Evolutionary conservation across 2,888 invertebrate genomes (phyloP).

Genomic region (Cylloceria caligata): DNA sequence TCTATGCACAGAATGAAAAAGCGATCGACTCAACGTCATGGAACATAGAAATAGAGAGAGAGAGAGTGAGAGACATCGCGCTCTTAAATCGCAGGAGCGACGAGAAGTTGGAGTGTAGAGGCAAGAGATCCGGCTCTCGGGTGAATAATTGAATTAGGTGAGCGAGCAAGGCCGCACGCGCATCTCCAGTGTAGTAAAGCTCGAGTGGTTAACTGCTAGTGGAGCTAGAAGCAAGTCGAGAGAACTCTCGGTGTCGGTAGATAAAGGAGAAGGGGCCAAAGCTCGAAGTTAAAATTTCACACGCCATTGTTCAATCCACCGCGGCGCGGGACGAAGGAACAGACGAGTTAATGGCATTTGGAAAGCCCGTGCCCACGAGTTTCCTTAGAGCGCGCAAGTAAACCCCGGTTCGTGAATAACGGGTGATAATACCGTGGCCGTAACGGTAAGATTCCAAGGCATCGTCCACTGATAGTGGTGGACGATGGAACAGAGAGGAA

Average conservation of each 20-base stretch:
- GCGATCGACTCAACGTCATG: neutral
- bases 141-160: constrained; percentile 81
- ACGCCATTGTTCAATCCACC: constrained; percentile 82
- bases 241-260: constrained; percentile 36
- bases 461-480: constrained; percentile 59
- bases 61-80: constrained; percentile 25
- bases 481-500: neutral
- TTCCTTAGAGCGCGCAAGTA: constrained; percentile 42
- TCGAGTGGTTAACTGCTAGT: constrained; percentile 48
- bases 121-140: constrained; percentile 70
- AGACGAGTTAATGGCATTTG: constrained; percentile 82
- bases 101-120: constrained; percentile 19
- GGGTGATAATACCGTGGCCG: constrained; percentile 72
- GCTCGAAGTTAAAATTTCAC: constrained; percentile 84
- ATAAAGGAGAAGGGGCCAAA: constrained; percentile 56
- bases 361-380: constrained; percentile 72
- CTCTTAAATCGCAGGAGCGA: constrained; percentile 4
- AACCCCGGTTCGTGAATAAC: constrained; percentile 75
- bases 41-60: constrained; percentile 4
- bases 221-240: constrained; percentile 33
- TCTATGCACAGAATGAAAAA: constrained; percentile 18
- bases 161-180: constrained; percentile 72
- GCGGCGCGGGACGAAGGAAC: constrained; percentile 76
- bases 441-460: constrained; percentile 46
- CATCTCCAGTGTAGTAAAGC: constrained; percentile 48